Conservation (phyloP, 2,888 invertebrate species). For the Rhagonycha fulva region DNA sequence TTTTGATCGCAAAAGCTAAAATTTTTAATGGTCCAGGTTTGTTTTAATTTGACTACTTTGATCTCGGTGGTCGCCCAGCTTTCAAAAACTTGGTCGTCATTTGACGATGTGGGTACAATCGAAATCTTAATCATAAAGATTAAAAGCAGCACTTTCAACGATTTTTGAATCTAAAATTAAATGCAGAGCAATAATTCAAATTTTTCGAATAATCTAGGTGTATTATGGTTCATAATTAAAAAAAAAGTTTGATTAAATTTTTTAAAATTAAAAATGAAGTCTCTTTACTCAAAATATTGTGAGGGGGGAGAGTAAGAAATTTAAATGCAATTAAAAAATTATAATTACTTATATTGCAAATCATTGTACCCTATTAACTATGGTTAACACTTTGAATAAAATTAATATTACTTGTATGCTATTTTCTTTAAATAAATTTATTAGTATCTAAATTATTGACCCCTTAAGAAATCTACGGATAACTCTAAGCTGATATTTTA, state of each 20-base stretch:
- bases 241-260: too few relatives aligned
- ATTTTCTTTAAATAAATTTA: too few relatives aligned
- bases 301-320: too few relatives aligned
- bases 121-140: neutral
- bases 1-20: slow-evolving; percentile 99
- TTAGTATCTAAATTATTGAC: too few relatives aligned
- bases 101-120: neutral
- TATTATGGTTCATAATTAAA: too few relatives aligned
- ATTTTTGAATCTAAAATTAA: neutral
- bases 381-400: neutral
- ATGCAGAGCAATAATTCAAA: too few relatives aligned
- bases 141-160: neutral
- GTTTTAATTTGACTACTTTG: slow-evolving; percentile 99
- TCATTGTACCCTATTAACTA: neutral
- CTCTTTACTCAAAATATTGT: too few relatives aligned
- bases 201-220: too few relatives aligned
- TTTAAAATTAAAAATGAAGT: too few relatives aligned
- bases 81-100: neutral
- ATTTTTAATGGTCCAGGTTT: slow-evolving; percentile 99
- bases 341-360: neutral
- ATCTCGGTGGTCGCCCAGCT: slow-evolving; percentile 65
- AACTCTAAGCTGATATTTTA: too few relatives aligned
- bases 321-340: neutral
- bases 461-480: too few relatives aligned
- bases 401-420: too few relatives aligned